A percentile compares a stretch with the other conserved stretches of the same genome.
Conservation (phyloP, 2,888 invertebrate genomes). For the Orchesellides sinensis region DNA sequence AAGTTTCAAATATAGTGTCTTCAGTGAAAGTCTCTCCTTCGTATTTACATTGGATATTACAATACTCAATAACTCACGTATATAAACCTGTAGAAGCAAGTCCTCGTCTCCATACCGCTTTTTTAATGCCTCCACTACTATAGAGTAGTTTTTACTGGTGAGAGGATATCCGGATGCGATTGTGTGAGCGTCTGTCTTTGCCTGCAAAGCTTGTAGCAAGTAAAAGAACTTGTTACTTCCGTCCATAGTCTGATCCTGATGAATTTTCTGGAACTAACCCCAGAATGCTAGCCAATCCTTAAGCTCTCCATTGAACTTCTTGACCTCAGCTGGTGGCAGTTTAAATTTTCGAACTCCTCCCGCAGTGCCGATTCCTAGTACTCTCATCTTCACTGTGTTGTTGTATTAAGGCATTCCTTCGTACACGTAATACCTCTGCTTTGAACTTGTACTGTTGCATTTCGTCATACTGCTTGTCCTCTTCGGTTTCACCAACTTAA, state of each 20-base stretch:
- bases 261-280: constrained; percentile 74
- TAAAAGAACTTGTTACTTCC: constrained; percentile 70
- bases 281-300: constrained; percentile 74
- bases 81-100: constrained; percentile 74
- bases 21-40: constrained; percentile 8
- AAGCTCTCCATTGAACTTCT: constrained; percentile 72
- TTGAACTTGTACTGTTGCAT: background rate
- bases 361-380: background rate
- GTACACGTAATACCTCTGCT: background rate
- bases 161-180: constrained; percentile 67
- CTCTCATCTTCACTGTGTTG: background rate
- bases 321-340: constrained; percentile 69
- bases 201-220: constrained; percentile 66
- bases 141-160: constrained; percentile 14
- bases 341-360: constrained; percentile 49
- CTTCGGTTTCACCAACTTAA: background rate
- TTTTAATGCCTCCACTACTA: constrained; percentile 57
- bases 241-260: constrained; percentile 65
- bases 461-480: background rate
- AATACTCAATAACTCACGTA: constrained; percentile 75
- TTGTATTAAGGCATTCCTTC: background rate
- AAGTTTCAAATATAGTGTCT: constrained; percentile 33
- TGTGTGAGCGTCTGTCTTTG: constrained; percentile 71
- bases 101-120: constrained; percentile 69
- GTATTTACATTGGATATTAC: constrained; percentile 66